Evolutionary conservation across 2,113 vertebrate species (phyloP).

Genomic region (Propithecus coquereli): DNA sequence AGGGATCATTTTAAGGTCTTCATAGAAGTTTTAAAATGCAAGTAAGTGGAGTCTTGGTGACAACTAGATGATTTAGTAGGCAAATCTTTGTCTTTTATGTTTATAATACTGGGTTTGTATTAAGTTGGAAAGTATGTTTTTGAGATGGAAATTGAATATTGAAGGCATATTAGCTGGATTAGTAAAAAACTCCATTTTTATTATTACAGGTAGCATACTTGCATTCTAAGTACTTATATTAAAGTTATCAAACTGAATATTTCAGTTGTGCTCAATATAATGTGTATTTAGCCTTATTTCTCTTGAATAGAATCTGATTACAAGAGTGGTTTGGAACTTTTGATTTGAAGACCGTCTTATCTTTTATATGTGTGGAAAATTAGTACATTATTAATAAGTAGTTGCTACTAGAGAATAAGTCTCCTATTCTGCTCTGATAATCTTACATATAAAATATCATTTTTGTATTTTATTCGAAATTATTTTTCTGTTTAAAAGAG

Average conservation of each 20-base stretch:
- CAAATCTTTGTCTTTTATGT: constrained; percentile 46
- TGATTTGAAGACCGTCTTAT: constrained; percentile 6
- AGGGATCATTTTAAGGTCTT: constrained; percentile 38
- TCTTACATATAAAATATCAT: not conserved
- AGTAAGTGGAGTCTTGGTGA: constrained; percentile 19
- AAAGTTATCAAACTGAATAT: constrained; percentile 3
- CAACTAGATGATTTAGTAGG: not conserved
- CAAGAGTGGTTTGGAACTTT: constrained; percentile 22
- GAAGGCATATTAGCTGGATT: constrained; percentile 1
- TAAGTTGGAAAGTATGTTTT: constrained; percentile 34
- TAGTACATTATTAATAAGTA: constrained; percentile 26
- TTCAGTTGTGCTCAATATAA: constrained; percentile 13
- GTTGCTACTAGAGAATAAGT: not conserved
- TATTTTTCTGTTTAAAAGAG: constrained; percentile 33
- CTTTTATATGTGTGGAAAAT: constrained; percentile 36
- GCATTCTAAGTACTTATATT: not conserved
- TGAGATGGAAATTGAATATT: constrained; percentile 22
- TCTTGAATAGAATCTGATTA: constrained; percentile 43
- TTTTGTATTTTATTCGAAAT: constrained; percentile 5
- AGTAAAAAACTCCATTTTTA: constrained; percentile 37
- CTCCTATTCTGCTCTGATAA: not conserved
- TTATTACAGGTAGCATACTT: not conserved
- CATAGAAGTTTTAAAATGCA: constrained; percentile 44
- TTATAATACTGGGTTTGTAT: constrained; percentile 16
- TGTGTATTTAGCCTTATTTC: constrained; percentile 17